phyloP scores from a whole-genome alignment of 2,888 invertebrate genomes.

The Cantharis nigra region DNA sequence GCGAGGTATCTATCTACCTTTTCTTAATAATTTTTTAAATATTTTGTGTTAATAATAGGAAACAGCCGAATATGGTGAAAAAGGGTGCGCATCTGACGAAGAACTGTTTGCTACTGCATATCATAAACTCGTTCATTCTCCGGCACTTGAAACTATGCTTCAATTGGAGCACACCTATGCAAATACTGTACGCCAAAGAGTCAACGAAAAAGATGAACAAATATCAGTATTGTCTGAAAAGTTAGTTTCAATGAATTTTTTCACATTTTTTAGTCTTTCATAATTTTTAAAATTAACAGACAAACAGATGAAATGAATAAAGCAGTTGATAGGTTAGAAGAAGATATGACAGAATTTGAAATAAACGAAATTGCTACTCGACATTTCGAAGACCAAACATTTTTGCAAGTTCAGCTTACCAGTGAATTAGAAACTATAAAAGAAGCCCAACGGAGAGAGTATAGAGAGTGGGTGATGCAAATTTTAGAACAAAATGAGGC shows the following conservation, averaged over 20 bases:
- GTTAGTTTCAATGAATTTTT: constrained; percentile 46
- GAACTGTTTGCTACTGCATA: constrained; percentile 86
- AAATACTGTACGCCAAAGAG: constrained; percentile 74
- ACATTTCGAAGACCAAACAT: constrained; percentile 82
- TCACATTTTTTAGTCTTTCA: background rate
- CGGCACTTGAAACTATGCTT: constrained; percentile 83
- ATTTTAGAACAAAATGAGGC: constrained; percentile 74
- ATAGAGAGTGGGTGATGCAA: constrained; percentile 87
- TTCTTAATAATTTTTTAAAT: background rate
- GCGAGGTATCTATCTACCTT: constrained; percentile 55
- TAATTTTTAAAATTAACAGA: constrained; percentile 53
- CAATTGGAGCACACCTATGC: constrained; percentile 89
- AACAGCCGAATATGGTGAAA: constrained; percentile 82
- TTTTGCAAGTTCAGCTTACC: constrained; percentile 84
- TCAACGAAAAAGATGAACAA: constrained; percentile 73
- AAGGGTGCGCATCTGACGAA: constrained; percentile 80
- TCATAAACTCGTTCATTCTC: constrained; percentile 68
- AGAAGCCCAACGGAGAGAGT: constrained; percentile 84
- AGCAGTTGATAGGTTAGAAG: constrained; percentile 78
- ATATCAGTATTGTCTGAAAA: constrained; percentile 70
- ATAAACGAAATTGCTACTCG: constrained; percentile 82
- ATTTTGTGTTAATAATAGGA: constrained; percentile 59
- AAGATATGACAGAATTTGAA: constrained; percentile 77
- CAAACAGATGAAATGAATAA: constrained; percentile 90
- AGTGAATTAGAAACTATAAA: constrained; percentile 83